phyloP scores from a whole-genome alignment of 2,113 vertebrate genomes.

The human region GRCh38 chr2:109587001-109587500 shows the following conservation, averaged over 20 bases:
- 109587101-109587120: not conserved
- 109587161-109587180: not conserved
- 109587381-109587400: not conserved
- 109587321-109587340: not conserved
- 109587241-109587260: not conserved
- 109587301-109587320: not conserved
- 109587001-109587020: not conserved
- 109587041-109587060: not conserved
- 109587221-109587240: slow-evolving; percentile 17
- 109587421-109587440: not conserved
- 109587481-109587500: not conserved
- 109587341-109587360: not conserved
- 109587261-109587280: not conserved
- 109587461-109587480: not conserved
- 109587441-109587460: not conserved
- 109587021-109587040: not conserved
- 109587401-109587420: not conserved
- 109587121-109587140: not conserved
- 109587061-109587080: not conserved
- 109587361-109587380: not conserved
- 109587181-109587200: not conserved
- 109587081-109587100: not conserved
- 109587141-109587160: not conserved
- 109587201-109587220: not conserved
- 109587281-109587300: not conserved